phyloP scores from a whole-genome alignment of 2,888 invertebrate genomes.

The Arrhopalites spinosus region DNA sequence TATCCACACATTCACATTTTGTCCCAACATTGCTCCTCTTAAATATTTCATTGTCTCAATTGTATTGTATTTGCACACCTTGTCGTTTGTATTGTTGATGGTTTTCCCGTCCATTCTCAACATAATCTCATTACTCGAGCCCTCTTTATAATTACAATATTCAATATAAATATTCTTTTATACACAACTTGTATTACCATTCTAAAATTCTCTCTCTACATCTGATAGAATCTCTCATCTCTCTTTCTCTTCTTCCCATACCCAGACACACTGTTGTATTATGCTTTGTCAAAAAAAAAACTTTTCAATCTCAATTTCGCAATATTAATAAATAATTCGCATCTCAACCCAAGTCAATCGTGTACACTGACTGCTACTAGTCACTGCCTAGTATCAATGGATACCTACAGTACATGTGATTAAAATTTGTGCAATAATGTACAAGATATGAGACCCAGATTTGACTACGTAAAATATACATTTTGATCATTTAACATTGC shows the following conservation, averaged over 20 bases:
- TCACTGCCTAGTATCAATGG: neutral
- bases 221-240: neutral
- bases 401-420: too few relatives aligned
- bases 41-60: constrained; percentile 1
- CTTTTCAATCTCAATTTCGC: constrained; percentile 1
- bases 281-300: neutral
- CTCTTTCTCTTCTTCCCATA: neutral
- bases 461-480: neutral
- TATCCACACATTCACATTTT: neutral
- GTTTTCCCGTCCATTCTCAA: neutral
- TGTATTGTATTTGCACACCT: neutral
- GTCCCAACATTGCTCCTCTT: neutral
- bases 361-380: neutral
- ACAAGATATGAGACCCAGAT: neutral
- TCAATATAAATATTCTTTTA: neutral
- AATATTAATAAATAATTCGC: neutral
- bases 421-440: neutral
- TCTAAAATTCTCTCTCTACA: neutral
- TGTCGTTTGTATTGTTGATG: neutral
- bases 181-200: neutral
- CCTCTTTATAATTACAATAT: neutral
- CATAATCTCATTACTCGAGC: neutral
- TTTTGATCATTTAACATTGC: neutral
- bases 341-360: neutral
- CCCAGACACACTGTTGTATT: neutral